Conservation (phyloP, 2,113 vertebrate genomes). For the Poicephalus meyeri region DNA sequence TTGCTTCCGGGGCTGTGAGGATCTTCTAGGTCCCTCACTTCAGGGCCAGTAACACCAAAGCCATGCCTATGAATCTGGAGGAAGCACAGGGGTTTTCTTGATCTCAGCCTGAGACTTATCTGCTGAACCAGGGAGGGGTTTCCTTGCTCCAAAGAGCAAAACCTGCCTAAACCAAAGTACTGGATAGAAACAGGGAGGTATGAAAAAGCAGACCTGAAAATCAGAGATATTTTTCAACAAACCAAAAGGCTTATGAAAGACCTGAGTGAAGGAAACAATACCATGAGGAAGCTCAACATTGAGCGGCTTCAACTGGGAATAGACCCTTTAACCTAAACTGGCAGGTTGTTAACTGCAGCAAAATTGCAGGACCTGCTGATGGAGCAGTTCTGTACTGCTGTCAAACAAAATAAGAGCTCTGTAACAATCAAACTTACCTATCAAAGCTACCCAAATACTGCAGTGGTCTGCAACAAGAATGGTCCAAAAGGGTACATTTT, state of each 20-base stretch:
- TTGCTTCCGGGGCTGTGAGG: neutral
- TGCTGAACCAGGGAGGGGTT: neutral
- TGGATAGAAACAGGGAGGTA: neutral
- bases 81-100: accelerated
- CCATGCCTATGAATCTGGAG: accelerated
- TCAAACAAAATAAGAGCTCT: neutral
- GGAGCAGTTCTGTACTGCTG: neutral
- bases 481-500: neutral
- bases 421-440: neutral
- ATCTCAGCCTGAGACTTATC: neutral
- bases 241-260: neutral
- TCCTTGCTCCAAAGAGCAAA: neutral
- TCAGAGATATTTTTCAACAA: neutral
- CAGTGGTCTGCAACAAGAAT: neutral
- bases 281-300: neutral
- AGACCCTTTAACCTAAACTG: neutral
- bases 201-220: neutral
- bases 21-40: neutral
- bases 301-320: neutral
- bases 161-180: neutral
- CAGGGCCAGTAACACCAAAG: neutral
- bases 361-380: neutral
- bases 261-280: neutral
- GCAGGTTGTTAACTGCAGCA: neutral
- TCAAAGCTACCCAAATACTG: neutral